These are phyloP conservation scores for Eurytoma californica DNA, from an alignment of 2,888 invertebrate genomes.

Conservation along the genomic window DNA sequence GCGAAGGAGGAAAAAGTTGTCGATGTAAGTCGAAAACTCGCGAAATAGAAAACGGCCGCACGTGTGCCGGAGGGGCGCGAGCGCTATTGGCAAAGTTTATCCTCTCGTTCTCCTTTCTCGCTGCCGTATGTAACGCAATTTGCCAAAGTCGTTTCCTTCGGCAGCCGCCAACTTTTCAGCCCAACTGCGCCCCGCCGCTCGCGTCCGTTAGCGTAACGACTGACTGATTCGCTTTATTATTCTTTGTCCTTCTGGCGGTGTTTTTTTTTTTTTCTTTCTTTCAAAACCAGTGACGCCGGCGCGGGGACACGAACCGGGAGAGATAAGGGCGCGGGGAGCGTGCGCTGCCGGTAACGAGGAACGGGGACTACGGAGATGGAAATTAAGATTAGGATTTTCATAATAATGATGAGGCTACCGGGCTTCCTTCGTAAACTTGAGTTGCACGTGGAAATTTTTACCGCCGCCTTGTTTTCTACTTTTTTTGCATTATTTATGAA, in stretches of 20 bases:
- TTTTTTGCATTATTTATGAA: constrained; percentile 51
- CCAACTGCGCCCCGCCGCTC: background rate
- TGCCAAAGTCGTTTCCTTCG: constrained; percentile 44
- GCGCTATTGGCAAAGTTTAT: constrained; percentile 52
- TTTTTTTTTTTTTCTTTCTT: background rate
- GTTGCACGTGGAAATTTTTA: background rate
- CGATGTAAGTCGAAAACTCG: constrained; percentile 39
- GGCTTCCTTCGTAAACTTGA: constrained; percentile 23
- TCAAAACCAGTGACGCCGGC: background rate
- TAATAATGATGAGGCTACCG: constrained; percentile 33
- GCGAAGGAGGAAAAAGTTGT: constrained; percentile 5
- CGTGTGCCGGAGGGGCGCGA: constrained; percentile 27
- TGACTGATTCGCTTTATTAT: constrained; percentile 23
- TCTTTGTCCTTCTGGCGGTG: background rate
- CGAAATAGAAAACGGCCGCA: constrained; percentile 54
- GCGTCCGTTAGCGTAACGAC: constrained; percentile 1
- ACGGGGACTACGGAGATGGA: constrained; percentile 42
- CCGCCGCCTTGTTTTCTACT: constrained; percentile 11
- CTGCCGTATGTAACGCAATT: constrained; percentile 39
- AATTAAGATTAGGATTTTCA: constrained; percentile 53
- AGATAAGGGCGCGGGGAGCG: constrained; percentile 41
- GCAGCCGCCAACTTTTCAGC: constrained; percentile 28
- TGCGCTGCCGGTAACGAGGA: constrained; percentile 28
- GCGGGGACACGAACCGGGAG: background rate
- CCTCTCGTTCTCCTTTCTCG: constrained; percentile 13